Evolutionary conservation across 2,888 invertebrate genomes (phyloP).

Genomic region (Dermolepida albohirtum): DNA sequence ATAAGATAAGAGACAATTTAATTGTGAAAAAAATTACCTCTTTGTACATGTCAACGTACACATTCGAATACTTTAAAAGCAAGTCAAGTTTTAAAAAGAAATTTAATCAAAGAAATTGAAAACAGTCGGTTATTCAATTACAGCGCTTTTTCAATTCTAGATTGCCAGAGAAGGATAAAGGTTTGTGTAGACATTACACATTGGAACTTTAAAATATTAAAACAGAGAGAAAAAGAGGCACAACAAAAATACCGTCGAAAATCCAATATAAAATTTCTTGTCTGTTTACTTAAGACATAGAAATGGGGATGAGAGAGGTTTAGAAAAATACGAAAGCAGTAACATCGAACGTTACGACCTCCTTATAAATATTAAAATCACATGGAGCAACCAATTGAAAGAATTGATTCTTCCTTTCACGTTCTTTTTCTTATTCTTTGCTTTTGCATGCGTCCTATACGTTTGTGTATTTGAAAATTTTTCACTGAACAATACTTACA

Average conservation of each 20-base stretch:
- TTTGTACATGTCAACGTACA: constrained; percentile 14
- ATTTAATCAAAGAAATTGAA: constrained; percentile 35
- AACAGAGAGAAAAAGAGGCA: constrained; percentile 18
- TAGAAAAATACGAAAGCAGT: constrained; percentile 22
- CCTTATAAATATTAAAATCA: constrained; percentile 45
- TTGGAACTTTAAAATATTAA: constrained; percentile 35
- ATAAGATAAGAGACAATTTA: background rate
- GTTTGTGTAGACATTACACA: constrained; percentile 31
- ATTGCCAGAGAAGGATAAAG: constrained; percentile 23
- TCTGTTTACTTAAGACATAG: constrained; percentile 27
- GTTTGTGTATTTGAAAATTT: too few relatives aligned
- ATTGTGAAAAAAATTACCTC: constrained; percentile 1
- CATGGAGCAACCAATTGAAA: constrained; percentile 39
- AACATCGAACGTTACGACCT: constrained; percentile 35
- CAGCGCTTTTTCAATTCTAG: constrained; percentile 20
- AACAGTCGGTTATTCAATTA: constrained; percentile 28
- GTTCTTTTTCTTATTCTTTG: constrained; percentile 1
- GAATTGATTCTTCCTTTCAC: constrained; percentile 44
- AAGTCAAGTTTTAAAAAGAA: constrained; percentile 10
- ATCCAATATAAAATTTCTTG: constrained; percentile 38
- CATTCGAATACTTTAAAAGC: constrained; percentile 10
- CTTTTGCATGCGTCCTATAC: too few relatives aligned
- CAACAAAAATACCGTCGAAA: constrained; percentile 35
- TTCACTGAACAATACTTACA: too few relatives aligned
- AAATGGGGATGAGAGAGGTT: constrained; percentile 20